Evolutionary conservation across 35 echinoderm and acorn worm genomes (phyloP).

Genomic region (Ophioderma brevispina): DNA sequence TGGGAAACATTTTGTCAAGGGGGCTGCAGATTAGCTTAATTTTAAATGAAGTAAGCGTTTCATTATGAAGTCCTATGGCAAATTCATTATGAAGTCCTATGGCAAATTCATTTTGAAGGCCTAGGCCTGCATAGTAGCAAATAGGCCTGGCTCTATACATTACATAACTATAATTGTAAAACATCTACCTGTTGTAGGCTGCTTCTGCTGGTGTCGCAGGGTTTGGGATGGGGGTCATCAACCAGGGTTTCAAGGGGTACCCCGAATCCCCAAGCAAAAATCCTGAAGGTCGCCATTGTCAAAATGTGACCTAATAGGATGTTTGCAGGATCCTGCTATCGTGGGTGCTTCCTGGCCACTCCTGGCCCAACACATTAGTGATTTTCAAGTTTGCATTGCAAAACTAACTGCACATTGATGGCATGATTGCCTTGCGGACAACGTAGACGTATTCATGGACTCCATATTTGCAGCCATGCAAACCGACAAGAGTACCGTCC

Average conservation of each 20-base stretch:
- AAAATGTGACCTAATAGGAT: conserved; percentile 20
- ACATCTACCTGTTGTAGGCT: conserved; percentile 76
- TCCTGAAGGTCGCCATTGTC: conserved; percentile 33
- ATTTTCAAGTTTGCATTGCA: conserved; percentile 28
- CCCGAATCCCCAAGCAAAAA: conserved; percentile 68
- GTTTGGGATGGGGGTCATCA: conserved; percentile 64
- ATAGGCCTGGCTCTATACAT: no score
- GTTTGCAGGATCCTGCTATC: conserved; percentile 42
- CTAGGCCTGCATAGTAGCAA: no score
- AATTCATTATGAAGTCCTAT: no score
- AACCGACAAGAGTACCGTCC: conserved; percentile 10
- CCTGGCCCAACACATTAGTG: conserved; percentile 8
- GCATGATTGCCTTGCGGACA: not conserved
- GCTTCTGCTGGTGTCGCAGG: conserved; percentile 41
- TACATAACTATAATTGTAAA: no score
- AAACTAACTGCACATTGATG: conserved; percentile 26
- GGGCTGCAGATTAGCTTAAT: no score
- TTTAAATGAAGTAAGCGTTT: no score
- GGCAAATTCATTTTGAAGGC: no score
- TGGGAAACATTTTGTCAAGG: no score
- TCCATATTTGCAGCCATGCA: not conserved
- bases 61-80: no score
- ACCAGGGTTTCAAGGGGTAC: conserved; percentile 46
- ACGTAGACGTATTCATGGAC: not conserved
- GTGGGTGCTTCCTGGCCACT: conserved; percentile 46